Base-by-base conservation (phyloP, 2,113 vertebrate species). In the Myrmecobius fasciatus region DNA sequence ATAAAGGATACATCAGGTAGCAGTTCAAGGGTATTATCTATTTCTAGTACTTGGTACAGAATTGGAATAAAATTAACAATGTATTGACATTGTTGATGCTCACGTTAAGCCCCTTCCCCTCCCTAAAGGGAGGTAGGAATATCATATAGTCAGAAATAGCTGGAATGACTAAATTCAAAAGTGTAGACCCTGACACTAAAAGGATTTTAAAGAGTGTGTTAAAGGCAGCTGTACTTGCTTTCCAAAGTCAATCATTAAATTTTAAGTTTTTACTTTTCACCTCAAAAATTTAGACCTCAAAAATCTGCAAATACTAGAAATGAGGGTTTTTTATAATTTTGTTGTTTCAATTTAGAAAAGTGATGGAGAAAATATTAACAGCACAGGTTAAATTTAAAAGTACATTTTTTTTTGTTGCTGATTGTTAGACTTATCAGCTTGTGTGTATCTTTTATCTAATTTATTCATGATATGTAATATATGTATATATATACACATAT, bases 51-150 rank as follows among this genome's bases (percentile, higher is more conserved):
- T 36, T 98, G 93, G 56, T 94, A 52, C 94, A 96, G 25, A 96
- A 93, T 94, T 95, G 94, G 97, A 98, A 98, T 98, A 98, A 98
- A 97, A 93, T 92, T 97, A 95, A 92, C 93, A 91, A 1, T 96
- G 93, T 94, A 94, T 92, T 96, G 94, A 97, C 31, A 36, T 3
- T 60, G 28, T 67, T 31, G 36, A 67, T 67, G n/a, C 67, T 43
- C n/a, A 43, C 17, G 43, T 14, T 83, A 43, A 83, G 2, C n/a
- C 67, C 36, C 20, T 83, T 8, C 20, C 20, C 7, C 7, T 36
- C 60, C 60, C 17, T 20, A 83, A 83, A 83, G n/a, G 17, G 67
- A 43, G 6, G 67, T 20, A 83, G 67, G 67, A 83, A 24, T 83
- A 7, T 43, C 67, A 5, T n/a, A 43, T 43, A 75, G 67, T 83